Percentiles rank a stretch among this genome's conserved stretches.
These are phyloP conservation scores for Megastigmus dorsalis DNA, from an alignment of 2,888 invertebrate species.

Conservation along the genomic window DNA sequence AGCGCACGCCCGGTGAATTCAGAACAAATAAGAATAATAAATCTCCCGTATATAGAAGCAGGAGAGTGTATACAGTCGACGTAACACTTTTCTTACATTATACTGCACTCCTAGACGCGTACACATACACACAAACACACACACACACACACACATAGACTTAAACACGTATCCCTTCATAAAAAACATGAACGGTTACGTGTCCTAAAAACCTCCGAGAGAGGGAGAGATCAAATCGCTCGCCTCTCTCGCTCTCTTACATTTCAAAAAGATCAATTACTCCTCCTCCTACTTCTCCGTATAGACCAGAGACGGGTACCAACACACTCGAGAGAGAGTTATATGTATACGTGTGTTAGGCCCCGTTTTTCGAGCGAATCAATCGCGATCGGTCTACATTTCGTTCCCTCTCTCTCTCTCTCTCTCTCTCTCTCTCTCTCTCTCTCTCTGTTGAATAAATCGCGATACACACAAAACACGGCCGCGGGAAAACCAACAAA, in stretches of 20 bases:
- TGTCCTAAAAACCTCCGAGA: conserved; percentile 48
- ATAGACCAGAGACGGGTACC: not conserved
- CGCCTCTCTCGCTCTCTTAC: conserved; percentile 8
- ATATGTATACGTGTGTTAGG: too few relatives aligned
- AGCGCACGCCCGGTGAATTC: conserved; percentile 32
- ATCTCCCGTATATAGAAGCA: conserved; percentile 22
- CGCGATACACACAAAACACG: conserved; percentile 7
- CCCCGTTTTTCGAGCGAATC: conserved; percentile 41
- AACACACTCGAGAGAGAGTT: too few relatives aligned
- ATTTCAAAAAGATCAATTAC: conserved; percentile 53
- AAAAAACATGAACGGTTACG: conserved; percentile 54
- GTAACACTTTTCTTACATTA: conserved; percentile 52
- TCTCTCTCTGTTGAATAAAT: conserved; percentile 5
- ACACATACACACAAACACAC: not conserved
- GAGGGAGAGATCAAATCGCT: conserved; percentile 50
- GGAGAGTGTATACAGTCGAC: conserved; percentile 16
- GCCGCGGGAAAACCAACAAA: too few relatives aligned
- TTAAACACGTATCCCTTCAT: not conserved
- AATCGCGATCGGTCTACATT: conserved; percentile 46
- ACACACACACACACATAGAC: not conserved
- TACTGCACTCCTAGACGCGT: not conserved
- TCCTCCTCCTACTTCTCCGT: conserved; percentile 17
- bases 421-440: not conserved
- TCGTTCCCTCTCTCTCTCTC: not conserved
- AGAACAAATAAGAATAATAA: conserved; percentile 34